Evolutionary conservation across 2,113 vertebrate genomes (phyloP), one percentile per base, ranked within the genome.

Genomic region (Sorex fumeus): DNA sequence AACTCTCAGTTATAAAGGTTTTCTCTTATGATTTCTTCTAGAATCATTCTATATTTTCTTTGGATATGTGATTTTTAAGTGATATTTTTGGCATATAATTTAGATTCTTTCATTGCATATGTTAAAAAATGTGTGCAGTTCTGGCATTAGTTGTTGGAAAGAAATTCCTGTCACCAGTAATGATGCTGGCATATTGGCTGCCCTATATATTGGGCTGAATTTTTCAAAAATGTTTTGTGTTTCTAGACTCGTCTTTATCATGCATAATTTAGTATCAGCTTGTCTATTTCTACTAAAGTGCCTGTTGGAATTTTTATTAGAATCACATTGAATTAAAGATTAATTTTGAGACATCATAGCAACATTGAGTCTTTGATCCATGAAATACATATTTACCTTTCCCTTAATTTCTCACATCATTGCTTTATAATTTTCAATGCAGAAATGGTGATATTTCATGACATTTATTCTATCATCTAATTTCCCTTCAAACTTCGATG

Each of bases 11-110:
- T 71, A 27, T 40, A 50, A 43, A 69, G 60, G 18, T 30, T 66
- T 93, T 32, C 64, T 69, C 18, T 15, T 80, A 1, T 28, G 19
- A 6, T 87, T 90, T 91, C 66, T 71, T 76, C 36, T 75, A 71
- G 27, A 72, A 77, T 27, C 80, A 85, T 66, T 88, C 27, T 5
- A 15, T 10, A 3, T 81, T 40, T 5, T 2, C 72, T 75, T 66
- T 60, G 36, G 43, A 18, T 43, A 25, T 7, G 11, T 66, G 27
- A 27, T 66, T 66, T 25, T 66, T 28, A 9, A 30, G 10, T 11
- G 6, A 27, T 36, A 16, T 66, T 57, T 36, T 91, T 60, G 36
- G 8, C 45, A n/a, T 75, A 13, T 18, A 0, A 19, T 0, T 27
- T 4, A 88, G 7, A 8, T 75, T 74, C 27, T 75, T 82, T 69